Percentiles rank a stretch among this genome's conserved stretches.
These are phyloP conservation scores for Rhamnusium bicolor DNA, from an alignment of 2,888 invertebrate species.

Conservation along the genomic window DNA sequence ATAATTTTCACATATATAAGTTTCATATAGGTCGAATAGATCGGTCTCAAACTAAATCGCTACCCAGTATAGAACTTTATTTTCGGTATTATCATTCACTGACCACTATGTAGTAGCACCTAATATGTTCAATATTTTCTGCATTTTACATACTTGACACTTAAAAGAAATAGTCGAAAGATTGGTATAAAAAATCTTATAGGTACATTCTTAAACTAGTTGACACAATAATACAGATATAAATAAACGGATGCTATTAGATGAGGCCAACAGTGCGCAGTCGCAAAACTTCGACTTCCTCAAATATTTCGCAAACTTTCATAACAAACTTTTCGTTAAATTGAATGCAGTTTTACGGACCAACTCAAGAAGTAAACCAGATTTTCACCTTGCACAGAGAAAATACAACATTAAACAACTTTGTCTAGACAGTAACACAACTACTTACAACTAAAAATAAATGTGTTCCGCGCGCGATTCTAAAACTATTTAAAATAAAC, in stretches of 20 bases:
- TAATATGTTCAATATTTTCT: neutral
- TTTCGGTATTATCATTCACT: too few species aligned
- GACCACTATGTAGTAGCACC: too few species aligned
- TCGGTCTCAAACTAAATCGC: too few species aligned
- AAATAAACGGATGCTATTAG: conserved; percentile 56
- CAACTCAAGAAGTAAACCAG: conserved; percentile 13
- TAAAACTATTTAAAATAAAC: conserved; percentile 24
- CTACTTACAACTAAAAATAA: conserved; percentile 16
- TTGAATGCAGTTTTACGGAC: conserved; percentile 40
- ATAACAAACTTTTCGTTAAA: conserved; percentile 49
- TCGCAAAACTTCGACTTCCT: conserved; percentile 59
- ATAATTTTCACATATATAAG: too few species aligned
- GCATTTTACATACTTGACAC: neutral
- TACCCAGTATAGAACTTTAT: neutral
- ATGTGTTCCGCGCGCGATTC: conserved; percentile 15
- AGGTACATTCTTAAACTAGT: conserved; percentile 51
- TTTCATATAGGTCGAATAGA: too few species aligned
- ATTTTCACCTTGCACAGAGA: neutral
- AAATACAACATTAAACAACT: conserved; percentile 1
- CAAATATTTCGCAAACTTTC: conserved; percentile 56
- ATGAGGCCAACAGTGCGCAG: conserved; percentile 47
- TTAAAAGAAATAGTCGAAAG: neutral
- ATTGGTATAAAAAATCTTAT: neutral
- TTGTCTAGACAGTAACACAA: neutral
- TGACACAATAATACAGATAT: conserved; percentile 56